A percentile compares a stretch with the other conserved stretches of the same genome.
Evolutionary conservation across 2,888 invertebrate genomes (phyloP).

Genomic region (Epirrhoe tristata): DNA sequence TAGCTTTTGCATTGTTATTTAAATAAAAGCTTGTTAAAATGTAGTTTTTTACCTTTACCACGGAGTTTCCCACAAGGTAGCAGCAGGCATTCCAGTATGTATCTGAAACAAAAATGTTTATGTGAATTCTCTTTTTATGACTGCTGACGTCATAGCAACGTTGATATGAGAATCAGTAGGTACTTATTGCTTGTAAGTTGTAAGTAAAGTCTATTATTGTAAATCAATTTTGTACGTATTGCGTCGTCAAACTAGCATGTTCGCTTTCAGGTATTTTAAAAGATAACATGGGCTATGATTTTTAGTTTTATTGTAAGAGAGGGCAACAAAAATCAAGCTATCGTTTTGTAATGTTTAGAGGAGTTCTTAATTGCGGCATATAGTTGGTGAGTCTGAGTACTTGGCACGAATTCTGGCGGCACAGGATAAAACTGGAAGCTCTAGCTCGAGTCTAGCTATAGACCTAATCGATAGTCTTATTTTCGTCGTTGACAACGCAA

Average conservation of each 20-base stretch:
- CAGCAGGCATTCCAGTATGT: slow-evolving; percentile 49
- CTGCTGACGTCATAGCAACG: slow-evolving; percentile 10
- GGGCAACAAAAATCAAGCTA: neutral
- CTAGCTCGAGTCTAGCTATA: slow-evolving; percentile 24
- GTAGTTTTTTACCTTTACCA: slow-evolving; percentile 58
- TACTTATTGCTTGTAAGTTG: neutral
- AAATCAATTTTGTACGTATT: neutral
- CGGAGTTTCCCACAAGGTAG: slow-evolving; percentile 51
- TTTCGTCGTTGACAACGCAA: slow-evolving; percentile 15
- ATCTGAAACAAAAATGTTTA: slow-evolving; percentile 47
- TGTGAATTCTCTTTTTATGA: slow-evolving; percentile 10
- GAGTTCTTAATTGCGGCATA: slow-evolving; percentile 14
- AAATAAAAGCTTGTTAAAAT: neutral
- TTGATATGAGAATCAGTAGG: neutral
- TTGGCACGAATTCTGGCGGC: slow-evolving; percentile 4
- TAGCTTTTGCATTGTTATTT: slow-evolving; percentile 5
- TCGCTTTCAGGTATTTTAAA: neutral
- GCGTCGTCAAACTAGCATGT: neutral
- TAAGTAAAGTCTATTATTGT: neutral
- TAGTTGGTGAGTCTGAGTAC: neutral
- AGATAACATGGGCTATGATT: too few relatives aligned
- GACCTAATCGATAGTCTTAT: slow-evolving; percentile 46
- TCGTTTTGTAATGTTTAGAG: slow-evolving; percentile 8
- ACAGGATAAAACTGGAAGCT: slow-evolving; percentile 23
- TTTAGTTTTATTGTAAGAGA: too few relatives aligned